phyloP scores from a whole-genome alignment of 1,140 invertebrate species.

The Piezodorus guildinii region DNA sequence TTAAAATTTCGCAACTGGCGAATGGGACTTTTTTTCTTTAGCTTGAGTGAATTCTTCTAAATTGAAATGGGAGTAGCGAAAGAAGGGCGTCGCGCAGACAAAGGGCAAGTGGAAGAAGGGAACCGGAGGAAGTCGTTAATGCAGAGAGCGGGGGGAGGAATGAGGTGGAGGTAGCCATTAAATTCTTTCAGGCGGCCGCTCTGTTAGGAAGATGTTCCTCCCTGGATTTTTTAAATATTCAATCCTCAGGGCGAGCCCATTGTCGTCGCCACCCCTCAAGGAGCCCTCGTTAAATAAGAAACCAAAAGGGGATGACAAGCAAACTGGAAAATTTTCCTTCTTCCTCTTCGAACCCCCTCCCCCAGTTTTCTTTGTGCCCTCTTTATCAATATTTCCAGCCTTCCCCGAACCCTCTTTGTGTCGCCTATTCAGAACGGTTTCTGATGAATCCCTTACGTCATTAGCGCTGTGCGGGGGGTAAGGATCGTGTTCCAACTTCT shows the following conservation, averaged over 20 bases:
- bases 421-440: too few relatives aligned
- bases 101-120: too few relatives aligned
- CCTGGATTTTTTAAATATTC: slow-evolving; percentile 2
- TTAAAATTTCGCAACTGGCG: too few relatives aligned
- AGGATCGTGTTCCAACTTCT: too few relatives aligned
- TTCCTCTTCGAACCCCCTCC: neutral
- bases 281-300: slow-evolving; percentile 2
- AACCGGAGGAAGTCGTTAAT: too few relatives aligned
- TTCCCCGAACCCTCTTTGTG: neutral
- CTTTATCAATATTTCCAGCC: neutral
- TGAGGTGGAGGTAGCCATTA: neutral
- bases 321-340: slow-evolving; percentile 6
- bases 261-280: neutral
- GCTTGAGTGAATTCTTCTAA: too few relatives aligned
- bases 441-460: too few relatives aligned
- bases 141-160: too few relatives aligned
- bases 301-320: neutral
- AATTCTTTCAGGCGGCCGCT: slow-evolving; percentile 1
- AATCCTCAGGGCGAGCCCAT: neutral
- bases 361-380: neutral
- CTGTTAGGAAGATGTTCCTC: neutral
- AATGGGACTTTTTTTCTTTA: too few relatives aligned
- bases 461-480: too few relatives aligned
- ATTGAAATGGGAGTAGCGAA: too few relatives aligned
- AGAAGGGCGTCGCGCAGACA: too few relatives aligned